Evolutionary conservation across 2,113 vertebrate genomes (phyloP).

Genomic region (Xenopus laevis): DNA sequence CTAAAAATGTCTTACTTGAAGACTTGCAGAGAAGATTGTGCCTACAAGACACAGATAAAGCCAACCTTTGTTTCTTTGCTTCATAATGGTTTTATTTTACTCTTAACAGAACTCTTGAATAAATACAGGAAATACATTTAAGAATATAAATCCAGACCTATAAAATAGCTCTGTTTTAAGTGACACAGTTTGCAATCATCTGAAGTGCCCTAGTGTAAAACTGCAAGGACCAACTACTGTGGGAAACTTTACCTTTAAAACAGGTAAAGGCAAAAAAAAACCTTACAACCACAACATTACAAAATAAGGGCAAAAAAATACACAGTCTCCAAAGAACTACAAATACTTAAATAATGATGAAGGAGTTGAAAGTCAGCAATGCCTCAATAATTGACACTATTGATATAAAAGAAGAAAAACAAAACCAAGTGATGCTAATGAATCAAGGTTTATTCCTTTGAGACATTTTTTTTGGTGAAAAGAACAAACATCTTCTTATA

Average conservation of each 20-base stretch:
- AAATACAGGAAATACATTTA: slow-evolving; percentile 70
- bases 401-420: too few species aligned
- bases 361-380: too few species aligned
- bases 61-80: slow-evolving; percentile 62
- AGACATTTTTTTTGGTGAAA: too few species aligned
- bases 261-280: too few species aligned
- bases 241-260: slow-evolving; percentile 18
- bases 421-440: too few species aligned
- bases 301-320: too few species aligned
- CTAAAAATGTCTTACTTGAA: slow-evolving; percentile 80
- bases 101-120: slow-evolving; percentile 76
- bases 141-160: slow-evolving; percentile 70
- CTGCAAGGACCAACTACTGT: slow-evolving; percentile 46
- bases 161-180: slow-evolving; percentile 73
- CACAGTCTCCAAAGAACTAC: too few species aligned
- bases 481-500: too few species aligned
- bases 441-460: too few species aligned
- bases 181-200: slow-evolving; percentile 67
- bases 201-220: slow-evolving; percentile 56
- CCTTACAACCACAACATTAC: too few species aligned
- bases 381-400: too few species aligned
- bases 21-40: slow-evolving; percentile 68
- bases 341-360: too few species aligned
- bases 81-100: slow-evolving; percentile 70
- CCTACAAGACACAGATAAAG: slow-evolving; percentile 73